Evolutionary conservation across 2,113 vertebrate genomes (phyloP), one percentile per base, ranked within the genome.

Genomic region (Cheilinus undulatus): DNA sequence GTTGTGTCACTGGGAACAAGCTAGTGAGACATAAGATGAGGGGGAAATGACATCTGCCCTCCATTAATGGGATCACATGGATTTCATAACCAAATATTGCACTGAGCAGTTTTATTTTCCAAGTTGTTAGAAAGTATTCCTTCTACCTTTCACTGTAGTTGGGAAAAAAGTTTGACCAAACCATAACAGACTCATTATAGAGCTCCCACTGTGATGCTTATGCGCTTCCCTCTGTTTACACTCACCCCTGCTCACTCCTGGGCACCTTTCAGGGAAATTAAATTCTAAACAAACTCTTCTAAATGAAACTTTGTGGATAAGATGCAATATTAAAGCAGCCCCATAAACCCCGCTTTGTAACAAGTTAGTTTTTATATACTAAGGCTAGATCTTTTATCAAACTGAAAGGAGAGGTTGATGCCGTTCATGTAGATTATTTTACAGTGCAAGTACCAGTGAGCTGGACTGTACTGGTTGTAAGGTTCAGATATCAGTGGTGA

Each of bases 241-340:
- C 22, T 32, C 22, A 20, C 15, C 13, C 23, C 34, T 19, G 22
- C 5, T 43, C 57, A 46, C 42, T 46, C 58, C 26, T 30, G 42
- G 58, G 58, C 58, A 46, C 14, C 59, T 62, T 62, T 48, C n/a
- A 32, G 13, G 8, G n/a, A 62, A 62, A 62, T 46, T 17, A 62
- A 15, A n/a, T 22, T 23, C 2, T 23, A 23, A 45, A 48, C 59
- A 48, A 23, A 34, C 8, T 3, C n/a, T 62, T 23, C 7, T 7
- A 62, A 49, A 50, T 50, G 15, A 63, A 50, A n/a, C 30, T 43
- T 23, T 19, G 14, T 42, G 40, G 15, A 6, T 24, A 26, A 17
- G 4, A 38, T 5, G 19, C 60, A 64, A 38, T 38, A 26, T 26
- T 50, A 50, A n/a, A 23, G 15, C 15, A 13, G 61, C 45, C 11